Conservation (phyloP, 1,140 invertebrate species). For the Anoplolepis gracilipes region DNA sequence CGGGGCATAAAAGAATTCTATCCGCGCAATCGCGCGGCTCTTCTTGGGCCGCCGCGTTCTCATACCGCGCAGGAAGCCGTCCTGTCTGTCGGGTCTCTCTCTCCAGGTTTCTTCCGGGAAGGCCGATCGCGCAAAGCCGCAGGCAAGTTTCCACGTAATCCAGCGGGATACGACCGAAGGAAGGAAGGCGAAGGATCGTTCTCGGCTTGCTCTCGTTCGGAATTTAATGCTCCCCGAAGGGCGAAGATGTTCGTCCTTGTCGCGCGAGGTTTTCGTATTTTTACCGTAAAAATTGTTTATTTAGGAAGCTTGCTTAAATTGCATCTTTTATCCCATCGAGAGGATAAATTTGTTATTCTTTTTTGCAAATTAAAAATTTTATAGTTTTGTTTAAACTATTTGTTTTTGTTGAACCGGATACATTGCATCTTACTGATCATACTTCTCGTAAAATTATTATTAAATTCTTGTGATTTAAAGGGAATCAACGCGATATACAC, state of each 20-base stretch:
- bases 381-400: conserved; percentile 19
- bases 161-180: neutral
- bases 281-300: conserved; percentile 29
- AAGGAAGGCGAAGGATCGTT: conserved; percentile 17
- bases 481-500: neutral
- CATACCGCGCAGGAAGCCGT: conserved; percentile 54
- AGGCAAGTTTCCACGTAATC: conserved; percentile 72
- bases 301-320: conserved; percentile 20
- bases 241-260: neutral
- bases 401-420: conserved; percentile 14
- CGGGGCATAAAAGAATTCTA: conserved; percentile 54
- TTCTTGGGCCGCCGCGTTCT: conserved; percentile 1
- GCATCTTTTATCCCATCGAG: conserved; percentile 13
- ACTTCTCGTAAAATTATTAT: conserved; percentile 27
- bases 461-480: conserved; percentile 6
- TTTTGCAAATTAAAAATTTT: conserved; percentile 7
- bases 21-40: conserved; percentile 47
- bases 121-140: conserved; percentile 59
- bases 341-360: conserved; percentile 9
- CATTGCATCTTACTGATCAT: conserved; percentile 9
- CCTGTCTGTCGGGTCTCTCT: conserved; percentile 34
- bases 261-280: conserved; percentile 8
- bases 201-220: conserved; percentile 22
- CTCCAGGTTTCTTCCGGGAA: conserved; percentile 68
- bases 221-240: conserved; percentile 39